Conservation (phyloP, 2,797 vertebrate species). For the Oreochromis grahami region DNA sequence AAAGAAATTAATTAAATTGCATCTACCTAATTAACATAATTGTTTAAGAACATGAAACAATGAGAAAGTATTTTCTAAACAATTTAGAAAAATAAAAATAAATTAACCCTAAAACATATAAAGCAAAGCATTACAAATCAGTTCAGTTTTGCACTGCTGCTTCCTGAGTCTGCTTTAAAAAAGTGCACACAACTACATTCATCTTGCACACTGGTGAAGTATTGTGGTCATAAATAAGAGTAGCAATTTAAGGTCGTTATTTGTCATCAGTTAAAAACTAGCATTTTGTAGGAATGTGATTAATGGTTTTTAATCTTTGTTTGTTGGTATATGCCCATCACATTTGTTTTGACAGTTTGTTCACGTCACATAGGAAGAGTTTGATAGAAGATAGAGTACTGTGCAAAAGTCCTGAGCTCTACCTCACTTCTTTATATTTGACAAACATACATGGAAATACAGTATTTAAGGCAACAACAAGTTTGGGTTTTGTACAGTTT, state of each 20-base stretch:
- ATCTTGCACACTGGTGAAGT: background rate
- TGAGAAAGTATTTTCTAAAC: background rate
- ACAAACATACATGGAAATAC: background rate
- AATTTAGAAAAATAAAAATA: background rate
- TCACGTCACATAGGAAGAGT: background rate
- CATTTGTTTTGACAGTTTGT: background rate
- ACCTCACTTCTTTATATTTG: background rate
- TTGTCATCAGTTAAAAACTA: background rate
- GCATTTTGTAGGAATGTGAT: background rate
- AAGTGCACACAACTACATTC: background rate
- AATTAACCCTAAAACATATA: background rate
- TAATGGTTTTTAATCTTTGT: background rate
- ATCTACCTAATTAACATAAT: background rate
- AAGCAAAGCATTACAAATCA: background rate
- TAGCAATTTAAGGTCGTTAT: background rate
- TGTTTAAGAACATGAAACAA: background rate
- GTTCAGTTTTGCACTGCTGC: background rate
- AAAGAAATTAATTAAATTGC: background rate
- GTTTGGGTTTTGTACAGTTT: background rate
- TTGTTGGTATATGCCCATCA: background rate
- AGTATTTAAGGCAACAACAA: background rate
- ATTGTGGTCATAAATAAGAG: background rate
- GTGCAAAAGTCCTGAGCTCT: background rate
- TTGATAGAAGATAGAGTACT: background rate
- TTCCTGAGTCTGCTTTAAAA: background rate